Conservation (phyloP, 2,888 invertebrate genomes). For the Hemistola chrysoprasaria region DNA sequence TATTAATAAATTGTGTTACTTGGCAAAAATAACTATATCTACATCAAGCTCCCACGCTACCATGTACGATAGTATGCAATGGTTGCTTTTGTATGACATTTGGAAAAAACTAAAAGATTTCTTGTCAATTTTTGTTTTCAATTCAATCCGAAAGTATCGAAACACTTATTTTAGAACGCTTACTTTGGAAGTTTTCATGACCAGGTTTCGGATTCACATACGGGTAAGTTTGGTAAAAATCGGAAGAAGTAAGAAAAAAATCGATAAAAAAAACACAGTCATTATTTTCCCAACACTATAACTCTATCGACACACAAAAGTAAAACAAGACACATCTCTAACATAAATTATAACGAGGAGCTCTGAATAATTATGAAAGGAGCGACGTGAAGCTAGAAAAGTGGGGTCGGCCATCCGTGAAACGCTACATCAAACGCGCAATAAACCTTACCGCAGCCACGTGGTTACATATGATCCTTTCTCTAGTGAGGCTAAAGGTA, state of each 20-base stretch:
- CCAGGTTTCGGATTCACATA: too few relatives aligned
- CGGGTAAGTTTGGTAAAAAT: too few relatives aligned
- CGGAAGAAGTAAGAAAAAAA: not conserved
- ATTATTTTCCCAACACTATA: not conserved
- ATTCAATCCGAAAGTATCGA: too few relatives aligned
- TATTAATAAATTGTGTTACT: too few relatives aligned
- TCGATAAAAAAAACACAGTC: not conserved
- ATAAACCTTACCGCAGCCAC: constrained; percentile 27
- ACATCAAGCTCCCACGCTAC: too few relatives aligned
- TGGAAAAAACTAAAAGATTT: too few relatives aligned
- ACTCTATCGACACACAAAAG: constrained; percentile 25
- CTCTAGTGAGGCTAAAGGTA: not conserved
- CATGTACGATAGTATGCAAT: too few relatives aligned
- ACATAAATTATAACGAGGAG: constrained; percentile 44
- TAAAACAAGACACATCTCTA: constrained; percentile 27
- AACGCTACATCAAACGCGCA: constrained; percentile 41
- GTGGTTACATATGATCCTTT: constrained; percentile 11
- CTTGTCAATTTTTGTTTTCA: too few relatives aligned
- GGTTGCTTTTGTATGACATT: too few relatives aligned
- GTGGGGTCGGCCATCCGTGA: constrained; percentile 36
- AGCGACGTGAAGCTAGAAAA: constrained; percentile 34
- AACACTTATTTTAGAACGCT: too few relatives aligned
- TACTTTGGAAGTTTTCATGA: too few relatives aligned
- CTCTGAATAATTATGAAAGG: constrained; percentile 57
- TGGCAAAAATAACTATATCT: too few relatives aligned